Percentiles rank a stretch among this genome's conserved stretches.
Conservation (phyloP, 1,140 invertebrate genomes). For the Drosophila triauraria region DNA sequence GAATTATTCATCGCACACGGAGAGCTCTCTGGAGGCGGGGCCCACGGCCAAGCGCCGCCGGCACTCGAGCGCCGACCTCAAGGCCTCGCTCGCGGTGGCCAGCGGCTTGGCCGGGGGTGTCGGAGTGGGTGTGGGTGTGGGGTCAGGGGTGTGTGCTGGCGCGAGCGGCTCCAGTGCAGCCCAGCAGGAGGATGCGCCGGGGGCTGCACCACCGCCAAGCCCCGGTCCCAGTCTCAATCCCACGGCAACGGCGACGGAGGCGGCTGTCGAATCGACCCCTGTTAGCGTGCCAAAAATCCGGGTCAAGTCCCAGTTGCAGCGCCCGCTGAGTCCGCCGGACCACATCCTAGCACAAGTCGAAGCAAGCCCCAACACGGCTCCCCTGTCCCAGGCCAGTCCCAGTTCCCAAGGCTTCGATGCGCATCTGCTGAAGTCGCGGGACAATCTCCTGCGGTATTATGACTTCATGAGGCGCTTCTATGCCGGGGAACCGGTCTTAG, state of each 20-base stretch:
- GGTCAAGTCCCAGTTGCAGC: constrained; percentile 72
- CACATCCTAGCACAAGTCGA: neutral
- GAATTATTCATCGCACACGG: constrained; percentile 81
- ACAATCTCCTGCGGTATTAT: constrained; percentile 78
- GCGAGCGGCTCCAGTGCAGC: constrained; percentile 41
- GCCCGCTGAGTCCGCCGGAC: constrained; percentile 69
- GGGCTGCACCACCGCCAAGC: constrained; percentile 18
- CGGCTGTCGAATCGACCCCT: constrained; percentile 27
- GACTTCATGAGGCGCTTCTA: constrained; percentile 82
- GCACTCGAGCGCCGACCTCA: constrained; percentile 73
- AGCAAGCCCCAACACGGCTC: constrained; percentile 16
- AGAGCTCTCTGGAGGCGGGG: constrained; percentile 79
- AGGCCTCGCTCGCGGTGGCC: constrained; percentile 32
- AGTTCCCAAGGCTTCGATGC: constrained; percentile 53
- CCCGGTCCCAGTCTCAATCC: constrained; percentile 13
- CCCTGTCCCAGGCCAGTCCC: constrained; percentile 9
- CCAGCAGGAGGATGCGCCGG: constrained; percentile 57
- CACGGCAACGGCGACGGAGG: constrained; percentile 11
- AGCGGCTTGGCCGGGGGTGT: constrained; percentile 3
- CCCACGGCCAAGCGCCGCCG: constrained; percentile 70
- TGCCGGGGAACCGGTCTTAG: constrained; percentile 76
- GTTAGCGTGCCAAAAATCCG: constrained; percentile 76
- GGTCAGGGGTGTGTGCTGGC: neutral
- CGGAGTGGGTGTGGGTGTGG: constrained; percentile 8
- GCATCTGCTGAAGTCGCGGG: constrained; percentile 74